A percentile compares a stretch with the other conserved stretches of the same genome.
These are phyloP conservation scores for Diarsia dahlii DNA, from an alignment of 2,888 invertebrate genomes.

Conservation along the genomic window DNA sequence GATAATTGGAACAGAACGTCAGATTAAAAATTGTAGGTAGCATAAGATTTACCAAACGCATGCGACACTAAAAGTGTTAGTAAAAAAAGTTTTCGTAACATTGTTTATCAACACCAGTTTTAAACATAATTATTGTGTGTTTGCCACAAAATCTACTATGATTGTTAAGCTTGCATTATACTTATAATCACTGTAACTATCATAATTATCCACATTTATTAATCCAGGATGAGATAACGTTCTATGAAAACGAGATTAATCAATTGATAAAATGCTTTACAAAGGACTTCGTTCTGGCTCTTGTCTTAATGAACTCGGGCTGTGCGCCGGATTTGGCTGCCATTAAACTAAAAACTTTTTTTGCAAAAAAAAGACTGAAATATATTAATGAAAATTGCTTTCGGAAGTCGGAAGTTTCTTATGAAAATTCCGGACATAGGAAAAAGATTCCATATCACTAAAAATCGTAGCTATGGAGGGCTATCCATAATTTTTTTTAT, in stretches of 20 bases:
- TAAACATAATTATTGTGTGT: constrained; percentile 61
- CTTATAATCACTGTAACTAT: constrained; percentile 66
- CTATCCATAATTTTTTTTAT: too few relatives aligned
- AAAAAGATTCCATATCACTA: too few relatives aligned
- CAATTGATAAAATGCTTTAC: constrained; percentile 58
- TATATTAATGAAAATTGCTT: too few relatives aligned
- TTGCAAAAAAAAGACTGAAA: neutral
- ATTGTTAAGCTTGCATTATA: constrained; percentile 33
- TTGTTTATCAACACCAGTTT: constrained; percentile 43
- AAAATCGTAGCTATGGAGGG: too few relatives aligned
- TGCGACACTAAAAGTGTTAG: constrained; percentile 55
- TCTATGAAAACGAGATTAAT: constrained; percentile 66
- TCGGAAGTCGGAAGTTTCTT: too few relatives aligned
- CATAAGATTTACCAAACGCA: constrained; percentile 72
- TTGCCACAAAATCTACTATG: constrained; percentile 64
- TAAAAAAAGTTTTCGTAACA: constrained; percentile 56
- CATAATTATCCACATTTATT: constrained; percentile 63
- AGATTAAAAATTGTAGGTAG: constrained; percentile 71
- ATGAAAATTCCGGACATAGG: too few relatives aligned
- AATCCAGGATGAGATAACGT: constrained; percentile 72
- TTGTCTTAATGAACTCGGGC: constrained; percentile 21
- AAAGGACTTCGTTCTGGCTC: constrained; percentile 20
- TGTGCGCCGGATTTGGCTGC: constrained; percentile 37
- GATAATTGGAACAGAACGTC: constrained; percentile 58
- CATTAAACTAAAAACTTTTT: constrained; percentile 4